Percentiles rank a stretch among this genome's conserved stretches.
Evolutionary conservation across 1,140 invertebrate genomes (phyloP).

Genomic region (Subanguina moxae): DNA sequence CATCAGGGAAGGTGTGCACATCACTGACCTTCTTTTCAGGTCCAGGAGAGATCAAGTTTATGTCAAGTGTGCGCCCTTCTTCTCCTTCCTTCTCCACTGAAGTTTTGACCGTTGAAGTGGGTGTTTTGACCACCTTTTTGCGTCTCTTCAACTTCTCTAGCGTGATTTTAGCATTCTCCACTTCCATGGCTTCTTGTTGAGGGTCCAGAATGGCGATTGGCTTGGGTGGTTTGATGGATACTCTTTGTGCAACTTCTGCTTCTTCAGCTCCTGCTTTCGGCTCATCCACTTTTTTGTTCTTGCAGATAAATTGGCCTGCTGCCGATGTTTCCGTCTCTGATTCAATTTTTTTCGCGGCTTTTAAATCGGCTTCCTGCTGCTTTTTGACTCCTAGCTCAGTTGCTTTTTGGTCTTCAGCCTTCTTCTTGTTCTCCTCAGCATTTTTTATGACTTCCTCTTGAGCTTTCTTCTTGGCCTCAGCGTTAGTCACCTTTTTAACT

Average conservation of each 20-base stretch:
- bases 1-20: background rate
- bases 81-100: background rate
- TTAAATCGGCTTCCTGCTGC: background rate
- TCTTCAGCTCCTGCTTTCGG: background rate
- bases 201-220: background rate
- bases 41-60: background rate
- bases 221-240: background rate
- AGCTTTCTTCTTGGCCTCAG: background rate
- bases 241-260: background rate
- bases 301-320: background rate
- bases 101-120: background rate
- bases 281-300: background rate
- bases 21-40: background rate
- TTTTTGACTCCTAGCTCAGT: background rate
- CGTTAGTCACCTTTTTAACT: background rate
- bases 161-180: background rate
- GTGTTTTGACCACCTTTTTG: slow-evolving; percentile 5
- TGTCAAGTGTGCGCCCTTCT: background rate
- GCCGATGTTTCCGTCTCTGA: background rate
- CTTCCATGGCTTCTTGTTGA: background rate
- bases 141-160: slow-evolving; percentile 1
- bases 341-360: background rate
- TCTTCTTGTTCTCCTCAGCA: background rate
- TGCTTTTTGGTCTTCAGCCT: background rate
- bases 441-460: background rate